Evolutionary conservation across 2,888 invertebrate species (phyloP), one percentile per base, ranked within the genome.

Genomic region (Ecliptopera silaceata): DNA sequence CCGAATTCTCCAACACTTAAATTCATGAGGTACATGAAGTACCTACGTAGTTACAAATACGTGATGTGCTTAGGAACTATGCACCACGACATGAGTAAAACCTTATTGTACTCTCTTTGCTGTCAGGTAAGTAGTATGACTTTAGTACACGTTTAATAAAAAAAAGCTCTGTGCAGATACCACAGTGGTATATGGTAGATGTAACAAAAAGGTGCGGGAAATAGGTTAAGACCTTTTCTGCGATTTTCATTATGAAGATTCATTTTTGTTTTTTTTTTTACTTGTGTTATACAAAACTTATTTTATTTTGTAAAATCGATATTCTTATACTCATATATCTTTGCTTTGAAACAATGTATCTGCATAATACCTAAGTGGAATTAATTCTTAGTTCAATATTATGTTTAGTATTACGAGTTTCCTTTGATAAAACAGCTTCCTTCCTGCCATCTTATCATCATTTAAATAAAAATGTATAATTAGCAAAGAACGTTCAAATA

Each of bases 341-440:
- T n/a, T n/a, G n/a, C n/a, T n/a, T n/a, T n/a, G n/a, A n/a, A n/a
- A n/a, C n/a, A n/a, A n/a, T 10, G 13, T 32, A 31, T 1, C 15
- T 6, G 26, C 13, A 6, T 29, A 26, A 26, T 26, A 26, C 26
- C 26, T 26, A 2, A 26, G 32, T 54, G 43, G 53, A 59, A 61
- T 62, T 15, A 10, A 36, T 15, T 67, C 62, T 63, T 64, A 50
- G 66, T 61, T 63, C 36, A 36, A 15, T 36, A 36, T 36, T 36
- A 15, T 36, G 13, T 34, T 34, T 34, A 34, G 67, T 65, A 69
- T 75, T 73, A 72, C 70, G 68, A 69, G 68, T 80, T 84, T 85
- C 88, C 86, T 81, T 67, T 81, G 86, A 84, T 86, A 86, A 72
- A 31, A 31, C 65, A 69, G 72, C 75, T 88, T 86, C 88, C 88